Base-by-base conservation (phyloP, 2,113 vertebrate species). In the Climacteris rufus region DNA sequence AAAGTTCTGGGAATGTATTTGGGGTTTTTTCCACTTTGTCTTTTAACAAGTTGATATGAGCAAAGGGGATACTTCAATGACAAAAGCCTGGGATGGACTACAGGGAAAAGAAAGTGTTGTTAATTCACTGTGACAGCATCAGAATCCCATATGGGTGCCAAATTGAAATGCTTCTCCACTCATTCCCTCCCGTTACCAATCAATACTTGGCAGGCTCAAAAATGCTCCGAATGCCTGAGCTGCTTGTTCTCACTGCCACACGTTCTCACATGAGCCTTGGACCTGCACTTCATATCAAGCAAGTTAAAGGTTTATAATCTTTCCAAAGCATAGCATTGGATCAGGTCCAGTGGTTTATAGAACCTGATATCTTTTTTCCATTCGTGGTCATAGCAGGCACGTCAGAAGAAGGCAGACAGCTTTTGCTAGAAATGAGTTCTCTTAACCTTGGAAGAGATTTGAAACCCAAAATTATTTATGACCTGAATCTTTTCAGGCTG, bases 101-200 rank as follows among this genome's bases (percentile, higher is more conserved):
- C 22, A 86, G 82, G 56, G 75, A 88, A 93, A 93, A 92, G 59
- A 66, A 95, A 93, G 92, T 6, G 3, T 66, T 91, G 68, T 79
- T 96, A 97, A 96, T 97, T 94, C 90, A 90, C 56, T 96, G 64
- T 96, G 96, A 97, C 96, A 97, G 93, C 87, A 96, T 57, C 90
- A 91, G 76, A 92, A 91, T 96, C 79, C 47, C 44, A 60, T 42
- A 86, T 22, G 71, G 79, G 74, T 86, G 92, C 93, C 87, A 93
- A 96, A 95, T 30, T 93, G 85, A 94, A 96, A 96, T 85, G 90
- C 71, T 94, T 85, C 95, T 89, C 91, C 63, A 22, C 78, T 96
- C 89, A 82, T 91, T 94, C 74, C 89, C 74, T 93, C 61, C 64
- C 57, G 40, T 92, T 57, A 81, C 77, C 4, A 10, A 91, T 97